These are phyloP conservation scores for Pangasius sanitwongsei DNA, from an alignment of 2,797 vertebrate genomes.

Conservation along the genomic window DNA sequence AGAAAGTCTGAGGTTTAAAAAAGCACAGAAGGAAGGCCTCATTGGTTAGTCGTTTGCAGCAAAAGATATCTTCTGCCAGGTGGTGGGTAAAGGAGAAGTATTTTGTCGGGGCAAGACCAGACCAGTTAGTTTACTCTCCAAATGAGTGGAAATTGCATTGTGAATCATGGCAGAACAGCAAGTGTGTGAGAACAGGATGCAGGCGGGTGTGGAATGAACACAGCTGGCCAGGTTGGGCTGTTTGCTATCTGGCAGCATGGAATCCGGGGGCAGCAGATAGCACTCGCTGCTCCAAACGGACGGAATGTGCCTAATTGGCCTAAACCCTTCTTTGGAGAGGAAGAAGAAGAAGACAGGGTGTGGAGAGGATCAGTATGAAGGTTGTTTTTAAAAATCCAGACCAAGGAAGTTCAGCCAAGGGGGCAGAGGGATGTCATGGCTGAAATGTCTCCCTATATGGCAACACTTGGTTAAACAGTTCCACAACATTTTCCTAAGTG, in stretches of 20 bases:
- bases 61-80: not conserved
- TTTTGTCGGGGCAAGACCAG: slow-evolving; percentile 65
- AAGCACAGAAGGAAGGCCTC: not conserved
- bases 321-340: slow-evolving; percentile 64
- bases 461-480: slow-evolving; percentile 50
- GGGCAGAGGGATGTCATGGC: not conserved
- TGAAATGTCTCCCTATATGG: slow-evolving; percentile 30
- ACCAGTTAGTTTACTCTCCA: slow-evolving; percentile 65
- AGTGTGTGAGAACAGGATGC: slow-evolving; percentile 29
- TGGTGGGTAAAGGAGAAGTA: not conserved
- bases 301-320: slow-evolving; percentile 65
- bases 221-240: slow-evolving; percentile 37
- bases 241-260: slow-evolving; percentile 7
- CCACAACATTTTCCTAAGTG: slow-evolving; percentile 55
- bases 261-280: slow-evolving; percentile 22
- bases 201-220: slow-evolving; percentile 47
- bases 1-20: not conserved
- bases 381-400: slow-evolving; percentile 7
- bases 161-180: slow-evolving; percentile 64
- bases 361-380: slow-evolving; percentile 54
- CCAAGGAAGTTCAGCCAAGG: not conserved
- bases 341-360: slow-evolving; percentile 51
- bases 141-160: slow-evolving; percentile 70
- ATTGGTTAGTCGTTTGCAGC: not conserved
- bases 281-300: slow-evolving; percentile 32